Evolutionary conservation across 2,797 vertebrate genomes (phyloP), one percentile per base, ranked within the genome.

Genomic region (Chiroxiphia lanceolata): DNA sequence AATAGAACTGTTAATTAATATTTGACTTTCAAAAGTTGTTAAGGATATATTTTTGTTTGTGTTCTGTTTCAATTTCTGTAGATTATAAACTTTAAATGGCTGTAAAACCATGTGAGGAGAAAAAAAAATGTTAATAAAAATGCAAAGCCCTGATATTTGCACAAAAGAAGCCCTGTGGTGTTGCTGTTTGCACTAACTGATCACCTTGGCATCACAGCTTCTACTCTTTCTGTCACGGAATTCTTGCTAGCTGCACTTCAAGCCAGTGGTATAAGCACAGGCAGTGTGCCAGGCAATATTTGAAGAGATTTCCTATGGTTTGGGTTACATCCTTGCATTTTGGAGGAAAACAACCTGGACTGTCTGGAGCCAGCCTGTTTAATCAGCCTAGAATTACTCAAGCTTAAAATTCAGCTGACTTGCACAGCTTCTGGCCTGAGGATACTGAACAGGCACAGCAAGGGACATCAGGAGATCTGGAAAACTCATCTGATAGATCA

Each of bases 1-100:
- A 97, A 95, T 96, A 97, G 97, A 97, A 96, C 97, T 93, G 94
- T 96, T 97, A 97, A 94, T 97, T 97, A 96, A 97, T 96, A 97
- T 97, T 93, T 95, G 96, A 98, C 96, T 98, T 97, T 90, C 87
- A 96, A 54, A 97, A 97, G 97, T 97, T 97, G 97, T 96, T 97
- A 97, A 98, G 98, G 98, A 98, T 98, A 98, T 98, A 97, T 98
- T 98, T 98, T 98, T 97, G 97, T 98, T 97, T 97, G 97, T 97
- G 97, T 98, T 98, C 95, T 87, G 97, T 98, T 98, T 96, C 95
- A 96, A 97, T 84, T 97, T 98, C 97, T 98, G 98, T 98, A 98
- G 98, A 98, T 97, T 98, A 98, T 97, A 93, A 96, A 97, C 93
- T 98, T 98, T 98, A 98, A 98, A 97, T 98, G 96, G 97, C 97